A percentile compares a stretch with the other conserved stretches of the same genome.
Conservation (phyloP, 2,888 invertebrate species). For the Digitonthophagus gazella region DNA sequence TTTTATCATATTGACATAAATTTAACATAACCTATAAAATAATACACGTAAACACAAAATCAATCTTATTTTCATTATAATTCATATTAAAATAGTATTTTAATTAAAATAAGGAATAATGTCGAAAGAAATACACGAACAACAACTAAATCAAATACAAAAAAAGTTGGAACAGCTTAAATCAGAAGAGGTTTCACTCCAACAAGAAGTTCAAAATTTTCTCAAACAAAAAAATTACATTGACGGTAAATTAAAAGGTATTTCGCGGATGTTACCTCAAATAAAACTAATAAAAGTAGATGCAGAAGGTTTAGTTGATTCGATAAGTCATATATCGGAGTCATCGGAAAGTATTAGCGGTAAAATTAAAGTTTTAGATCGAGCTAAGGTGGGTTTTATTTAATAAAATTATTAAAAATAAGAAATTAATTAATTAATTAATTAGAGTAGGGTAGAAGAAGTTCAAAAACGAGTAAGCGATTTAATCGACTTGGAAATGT, state of each 20-base stretch:
- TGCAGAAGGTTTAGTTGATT: slow-evolving; percentile 76
- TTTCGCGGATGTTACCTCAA: slow-evolving; percentile 79
- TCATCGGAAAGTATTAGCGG: slow-evolving; percentile 93
- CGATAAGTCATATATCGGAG: slow-evolving; percentile 83
- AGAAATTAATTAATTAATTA: slow-evolving; percentile 14
- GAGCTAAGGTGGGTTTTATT: slow-evolving; percentile 71
- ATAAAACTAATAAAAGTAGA: slow-evolving; percentile 75
- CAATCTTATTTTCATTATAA: neutral
- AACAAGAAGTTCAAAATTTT: slow-evolving; percentile 67
- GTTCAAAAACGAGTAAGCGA: slow-evolving; percentile 94
- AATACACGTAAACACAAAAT: too few relatives aligned
- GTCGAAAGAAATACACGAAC: slow-evolving; percentile 16
- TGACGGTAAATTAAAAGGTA: slow-evolving; percentile 75
- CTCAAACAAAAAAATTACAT: slow-evolving; percentile 73
- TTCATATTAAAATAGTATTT: neutral
- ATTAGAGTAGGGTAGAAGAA: slow-evolving; percentile 83
- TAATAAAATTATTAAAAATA: neutral
- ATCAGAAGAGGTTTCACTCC: slow-evolving; percentile 64
- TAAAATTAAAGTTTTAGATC: slow-evolving; percentile 90
- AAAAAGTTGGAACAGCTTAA: slow-evolving; percentile 58
- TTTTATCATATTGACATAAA: too few relatives aligned
- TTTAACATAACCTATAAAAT: neutral
- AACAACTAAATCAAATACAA: slow-evolving; percentile 57
- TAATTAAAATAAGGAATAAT: neutral
- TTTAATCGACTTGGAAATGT: slow-evolving; percentile 89